Base-by-base conservation (phyloP, 1,140 invertebrate species). In the Leptoteleia sp. region DNA sequence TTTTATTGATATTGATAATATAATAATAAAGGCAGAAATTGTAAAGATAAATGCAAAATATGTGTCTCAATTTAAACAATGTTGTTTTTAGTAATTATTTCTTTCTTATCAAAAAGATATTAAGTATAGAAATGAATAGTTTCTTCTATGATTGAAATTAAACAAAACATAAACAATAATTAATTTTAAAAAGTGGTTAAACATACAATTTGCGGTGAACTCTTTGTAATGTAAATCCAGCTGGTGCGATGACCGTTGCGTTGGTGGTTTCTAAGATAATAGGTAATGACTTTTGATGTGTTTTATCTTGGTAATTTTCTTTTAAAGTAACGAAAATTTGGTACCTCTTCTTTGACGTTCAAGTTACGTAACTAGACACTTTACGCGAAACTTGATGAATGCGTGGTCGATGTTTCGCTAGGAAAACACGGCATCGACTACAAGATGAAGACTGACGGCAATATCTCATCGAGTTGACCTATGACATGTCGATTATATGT, bases 391-490 rank as follows among this genome's bases (percentile, higher is more conserved):
- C 48, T 59, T 43, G 35, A 61, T 12, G 76, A 9, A 54, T 59
- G 62, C 47, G 75, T 76, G 72, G 77, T 72, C 47, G 61, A 40
- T 65, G 80, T 81, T 79, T 79, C 80, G 73, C 45, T 80, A 61
- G 76, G 70, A 80, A 84, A 84, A 84, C 84, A 80, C 81, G 78
- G 54, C 79, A 57, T 73, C 80, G 68, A 88, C 86, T 88, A 85
- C 70, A 83, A 76, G 54, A 78, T 54, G 67, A 27, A 47, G 77
- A 76, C 79, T 76, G 79, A 64, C 38, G 70, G 73, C 72, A 71
- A 55, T 88, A 88, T 88, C 87, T 84, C 83, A 86, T 88, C 82
- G 61, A 70, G 38, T 82, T 86, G 85, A 88, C 87, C 87, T 88
- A 83, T 88, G 86, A 84, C 85, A 87, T 71, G 47, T 78, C 79